Base-by-base conservation (phyloP, 2,113 vertebrate species). In the Greenwoodochromis staneri region DNA sequence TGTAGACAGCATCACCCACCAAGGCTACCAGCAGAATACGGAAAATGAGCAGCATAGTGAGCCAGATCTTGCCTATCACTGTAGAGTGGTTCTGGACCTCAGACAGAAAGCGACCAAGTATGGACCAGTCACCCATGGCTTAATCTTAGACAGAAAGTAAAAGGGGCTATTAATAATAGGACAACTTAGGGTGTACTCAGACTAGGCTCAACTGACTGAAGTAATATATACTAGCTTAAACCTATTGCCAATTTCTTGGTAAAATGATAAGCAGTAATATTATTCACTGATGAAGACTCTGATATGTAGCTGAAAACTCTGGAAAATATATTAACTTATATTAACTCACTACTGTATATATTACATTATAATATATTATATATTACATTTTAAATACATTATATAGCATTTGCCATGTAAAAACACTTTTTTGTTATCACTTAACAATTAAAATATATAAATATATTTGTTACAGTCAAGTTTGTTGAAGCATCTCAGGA, bases 81-180 rank as follows among this genome's bases (percentile, higher is more conserved):
- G 96, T 96, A 24, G 96, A 96, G 42, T 96, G 94, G 88, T 96
- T 96, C 78, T 96, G 95, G 80, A 96, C 94, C 85, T 96, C 96
- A 2, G 90, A 93, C 69, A 96, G 93, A 90, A 97, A 96, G 81
- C 93, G 93, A 54, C 95, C 93, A 92, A 96, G 94, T 86, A 96
- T 96, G 51, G 93, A 96, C 96, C 95, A 96, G 90, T 96, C 93
- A 76, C 95, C 96, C 95, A 96, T 96, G 73, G 45, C 73, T 51
- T 13, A 34, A 78, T 78, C 73, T 78, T 31, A 51, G 45, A 78
- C 73, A 78, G 17, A 51, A 78, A 78, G 45, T 51, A 78, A n/a
- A 51, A 78, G 71, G 9, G 27, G 42, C 14, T 31, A 49, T 78
- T 78, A 78, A 78, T 78, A 78, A 34, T n/a, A 78, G 45, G 45